Evolutionary conservation across 2,797 vertebrate species (phyloP).

Genomic region (Propithecus deckenii): DNA sequence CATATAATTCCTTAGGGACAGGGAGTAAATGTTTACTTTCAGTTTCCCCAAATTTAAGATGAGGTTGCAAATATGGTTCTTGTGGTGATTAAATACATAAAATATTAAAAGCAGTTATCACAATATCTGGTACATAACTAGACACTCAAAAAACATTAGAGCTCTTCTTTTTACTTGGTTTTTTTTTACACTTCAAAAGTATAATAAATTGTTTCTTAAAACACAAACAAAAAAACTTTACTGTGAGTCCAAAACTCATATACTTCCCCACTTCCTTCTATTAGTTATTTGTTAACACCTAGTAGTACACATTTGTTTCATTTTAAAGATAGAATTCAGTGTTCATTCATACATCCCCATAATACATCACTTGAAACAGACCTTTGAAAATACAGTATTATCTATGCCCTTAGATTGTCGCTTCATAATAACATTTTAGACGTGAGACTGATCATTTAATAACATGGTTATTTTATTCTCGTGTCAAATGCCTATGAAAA

Average conservation of each 20-base stretch:
- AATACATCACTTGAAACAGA: neutral
- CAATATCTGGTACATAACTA: neutral
- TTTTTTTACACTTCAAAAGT: neutral
- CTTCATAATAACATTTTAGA: neutral
- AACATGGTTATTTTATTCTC: neutral
- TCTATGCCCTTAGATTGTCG: neutral
- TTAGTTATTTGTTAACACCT: neutral
- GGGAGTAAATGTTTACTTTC: neutral
- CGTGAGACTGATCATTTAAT: neutral
- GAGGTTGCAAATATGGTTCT: neutral
- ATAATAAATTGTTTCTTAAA: neutral
- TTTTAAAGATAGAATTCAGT: constrained; percentile 14
- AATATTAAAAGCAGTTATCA: neutral
- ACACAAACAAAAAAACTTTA: neutral
- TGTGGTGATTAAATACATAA: neutral
- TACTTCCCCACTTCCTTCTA: neutral
- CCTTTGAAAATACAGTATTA: neutral
- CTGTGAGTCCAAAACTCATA: neutral
- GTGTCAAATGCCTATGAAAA: constrained; percentile 5
- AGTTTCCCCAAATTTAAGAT: constrained; percentile 27
- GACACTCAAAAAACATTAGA: neutral
- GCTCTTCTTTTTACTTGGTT: neutral
- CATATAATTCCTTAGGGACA: neutral
- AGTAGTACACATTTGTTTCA: neutral
- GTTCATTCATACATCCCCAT: neutral